phyloP scores from a whole-genome alignment of 2,888 invertebrate species.

The Pediacus dermestoides region DNA sequence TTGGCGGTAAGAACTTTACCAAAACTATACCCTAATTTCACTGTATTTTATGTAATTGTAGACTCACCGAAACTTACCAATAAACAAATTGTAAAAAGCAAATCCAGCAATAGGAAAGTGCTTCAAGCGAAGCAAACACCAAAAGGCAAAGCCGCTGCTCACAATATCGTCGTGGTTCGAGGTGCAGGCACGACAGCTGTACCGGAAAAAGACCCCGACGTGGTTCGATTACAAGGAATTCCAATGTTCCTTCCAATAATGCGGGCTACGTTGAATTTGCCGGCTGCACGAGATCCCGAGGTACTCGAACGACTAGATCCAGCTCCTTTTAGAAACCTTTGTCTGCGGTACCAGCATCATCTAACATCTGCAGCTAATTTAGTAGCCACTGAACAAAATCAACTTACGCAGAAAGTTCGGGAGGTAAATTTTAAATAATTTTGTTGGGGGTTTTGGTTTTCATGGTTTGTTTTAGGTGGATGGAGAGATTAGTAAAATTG shows the following conservation, averaged over 20 bases:
- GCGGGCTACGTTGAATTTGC: constrained; percentile 80
- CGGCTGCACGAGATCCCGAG: constrained; percentile 82
- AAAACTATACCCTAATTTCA: constrained; percentile 7
- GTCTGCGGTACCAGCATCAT: constrained; percentile 80
- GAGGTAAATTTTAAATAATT: constrained; percentile 57
- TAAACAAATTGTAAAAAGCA: constrained; percentile 50
- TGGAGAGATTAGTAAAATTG: constrained; percentile 65
- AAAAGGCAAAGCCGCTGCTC: constrained; percentile 52
- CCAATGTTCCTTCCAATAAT: constrained; percentile 93
- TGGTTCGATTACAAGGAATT: constrained; percentile 68
- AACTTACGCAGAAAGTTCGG: constrained; percentile 68
- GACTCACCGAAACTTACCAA: constrained; percentile 80
- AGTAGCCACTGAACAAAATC: constrained; percentile 75
- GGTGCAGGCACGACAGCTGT: constrained; percentile 60
- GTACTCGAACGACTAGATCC: constrained; percentile 73
- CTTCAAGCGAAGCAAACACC: constrained; percentile 40
- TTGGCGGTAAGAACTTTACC: constrained; percentile 62
- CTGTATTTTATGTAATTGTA: constrained; percentile 35
- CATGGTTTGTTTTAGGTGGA: constrained; percentile 58
- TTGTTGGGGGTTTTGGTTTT: background rate
- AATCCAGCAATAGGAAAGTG: constrained; percentile 30
- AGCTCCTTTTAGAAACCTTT: constrained; percentile 66
- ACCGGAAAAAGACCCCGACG: constrained; percentile 72
- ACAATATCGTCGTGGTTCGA: constrained; percentile 81
- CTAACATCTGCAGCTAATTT: constrained; percentile 77